Evolutionary conservation across 2,797 vertebrate species (phyloP).

Genomic region (Hemibagrus guttatus): DNA sequence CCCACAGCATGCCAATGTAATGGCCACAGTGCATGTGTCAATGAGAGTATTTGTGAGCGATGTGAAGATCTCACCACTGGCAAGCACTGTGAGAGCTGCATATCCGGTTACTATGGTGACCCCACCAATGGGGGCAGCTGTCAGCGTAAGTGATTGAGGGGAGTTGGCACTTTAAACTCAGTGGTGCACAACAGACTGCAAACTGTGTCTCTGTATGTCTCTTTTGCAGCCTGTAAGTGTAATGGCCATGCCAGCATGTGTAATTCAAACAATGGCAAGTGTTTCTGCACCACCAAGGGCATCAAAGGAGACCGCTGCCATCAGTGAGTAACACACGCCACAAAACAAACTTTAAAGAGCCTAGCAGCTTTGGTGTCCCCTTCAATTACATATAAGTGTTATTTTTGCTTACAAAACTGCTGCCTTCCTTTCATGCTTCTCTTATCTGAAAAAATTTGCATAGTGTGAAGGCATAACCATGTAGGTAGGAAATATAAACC

Average conservation of each 20-base stretch:
- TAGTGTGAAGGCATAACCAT: not conserved
- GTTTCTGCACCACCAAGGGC: conserved; percentile 97
- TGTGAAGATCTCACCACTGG: conserved; percentile 94
- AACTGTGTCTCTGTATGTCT: conserved; percentile 35
- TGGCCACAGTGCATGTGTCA: conserved; percentile 93
- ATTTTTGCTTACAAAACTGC: not conserved
- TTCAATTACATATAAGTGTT: not conserved
- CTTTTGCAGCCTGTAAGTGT: conserved; percentile 90
- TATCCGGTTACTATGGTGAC: conserved; percentile 94
- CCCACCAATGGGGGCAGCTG: conserved; percentile 95
- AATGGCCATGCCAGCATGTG: conserved; percentile 95
- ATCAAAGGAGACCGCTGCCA: conserved; percentile 98
- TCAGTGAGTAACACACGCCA: conserved; percentile 81
- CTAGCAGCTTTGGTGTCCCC: not conserved
- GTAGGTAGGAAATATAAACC: not conserved
- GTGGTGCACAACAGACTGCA: not conserved
- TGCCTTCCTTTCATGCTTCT: not conserved
- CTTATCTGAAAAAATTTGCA: too few species aligned
- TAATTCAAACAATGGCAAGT: conserved; percentile 92
- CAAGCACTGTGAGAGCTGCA: conserved; percentile 91
- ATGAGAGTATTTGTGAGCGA: conserved; percentile 92
- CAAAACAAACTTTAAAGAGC: not conserved
- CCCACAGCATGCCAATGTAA: conserved; percentile 93
- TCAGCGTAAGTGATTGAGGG: conserved; percentile 83
- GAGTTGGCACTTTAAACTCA: not conserved